Evolutionary conservation across 2,888 invertebrate genomes (phyloP), one percentile per base, ranked within the genome.

Genomic region (Cactoblastis cactorum): DNA sequence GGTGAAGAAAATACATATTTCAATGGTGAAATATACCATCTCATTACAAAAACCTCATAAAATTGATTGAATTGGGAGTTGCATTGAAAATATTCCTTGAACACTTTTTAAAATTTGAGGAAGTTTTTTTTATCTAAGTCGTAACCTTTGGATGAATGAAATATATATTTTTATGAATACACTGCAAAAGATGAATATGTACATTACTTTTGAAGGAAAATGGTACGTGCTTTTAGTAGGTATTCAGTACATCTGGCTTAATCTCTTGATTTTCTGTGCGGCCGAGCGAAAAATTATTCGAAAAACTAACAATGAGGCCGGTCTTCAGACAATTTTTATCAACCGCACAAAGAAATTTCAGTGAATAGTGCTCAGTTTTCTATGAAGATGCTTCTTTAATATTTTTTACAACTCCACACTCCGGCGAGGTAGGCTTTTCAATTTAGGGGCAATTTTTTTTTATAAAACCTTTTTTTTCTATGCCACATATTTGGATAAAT

Each of bases 271-370:
- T 28, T 43, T 28, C 15, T 32, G 45, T 39, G 54, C 54, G 58
- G 56, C 53, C 56, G 57, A 59, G 57, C 56, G 55, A 57, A 50
- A 58, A 59, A 61, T 57, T 56, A 58, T 61, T 58, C 56, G 57
- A 53, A 56, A 57, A 59, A 56, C 53, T 51, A 54, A 54, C 57
- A 59, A 59, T 61, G 61, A 57, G 54, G 50, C 53, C 46, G 48
- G 45, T 53, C 46, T 49, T 45, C 53, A 53, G 24, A 18, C 53
- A 43, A 54, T 57, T 61, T 60, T 58, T 52, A 50, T 51, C 47
- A 45, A 28, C 24, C 47, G 34, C 35, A 47, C 37, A 45, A 47
- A 22, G 28, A 22, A 39, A 15, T 12, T 8, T 5, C 45, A 1
- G 49, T 50, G 37, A 51, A 55, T 52, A 55, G 38, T 24, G 57